Percentiles rank a stretch among this genome's conserved stretches.
phyloP scores from a whole-genome alignment of 1,140 invertebrate genomes.

The Procambarus virginalis region DNA sequence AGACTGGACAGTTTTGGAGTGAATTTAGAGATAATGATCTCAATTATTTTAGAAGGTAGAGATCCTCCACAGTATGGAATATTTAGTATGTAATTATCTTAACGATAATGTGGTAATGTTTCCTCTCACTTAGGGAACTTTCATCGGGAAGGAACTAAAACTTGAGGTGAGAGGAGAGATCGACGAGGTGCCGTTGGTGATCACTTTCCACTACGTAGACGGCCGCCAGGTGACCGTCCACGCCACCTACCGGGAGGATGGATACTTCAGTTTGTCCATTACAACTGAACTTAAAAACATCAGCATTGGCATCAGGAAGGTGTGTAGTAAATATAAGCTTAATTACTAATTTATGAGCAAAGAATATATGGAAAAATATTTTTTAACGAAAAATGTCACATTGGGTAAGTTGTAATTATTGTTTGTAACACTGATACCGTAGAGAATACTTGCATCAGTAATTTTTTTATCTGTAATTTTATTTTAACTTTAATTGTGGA shows the following conservation, averaged over 20 bases:
- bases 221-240: constrained; percentile 6
- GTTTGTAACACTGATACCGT: too few species aligned
- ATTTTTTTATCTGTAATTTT: too few species aligned
- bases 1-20: too few species aligned
- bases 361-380: too few species aligned
- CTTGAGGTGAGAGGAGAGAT: background rate
- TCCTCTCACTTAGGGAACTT: background rate
- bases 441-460: too few species aligned
- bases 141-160: background rate
- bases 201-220: background rate
- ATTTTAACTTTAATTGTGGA: too few species aligned
- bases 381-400: too few species aligned
- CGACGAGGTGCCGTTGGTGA: background rate
- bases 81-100: background rate
- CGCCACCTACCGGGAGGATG: constrained; percentile 13
- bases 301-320: constrained; percentile 22
- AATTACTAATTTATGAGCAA: too few species aligned
- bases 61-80: too few species aligned
- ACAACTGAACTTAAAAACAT: constrained; percentile 24
- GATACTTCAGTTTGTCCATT: constrained; percentile 4
- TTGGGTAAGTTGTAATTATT: too few species aligned
- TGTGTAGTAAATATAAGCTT: background rate
- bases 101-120: background rate
- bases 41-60: too few species aligned
- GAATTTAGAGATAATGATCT: too few species aligned